phyloP scores from a whole-genome alignment of 2,888 invertebrate genomes.

The Ryuthela nishihirai region DNA sequence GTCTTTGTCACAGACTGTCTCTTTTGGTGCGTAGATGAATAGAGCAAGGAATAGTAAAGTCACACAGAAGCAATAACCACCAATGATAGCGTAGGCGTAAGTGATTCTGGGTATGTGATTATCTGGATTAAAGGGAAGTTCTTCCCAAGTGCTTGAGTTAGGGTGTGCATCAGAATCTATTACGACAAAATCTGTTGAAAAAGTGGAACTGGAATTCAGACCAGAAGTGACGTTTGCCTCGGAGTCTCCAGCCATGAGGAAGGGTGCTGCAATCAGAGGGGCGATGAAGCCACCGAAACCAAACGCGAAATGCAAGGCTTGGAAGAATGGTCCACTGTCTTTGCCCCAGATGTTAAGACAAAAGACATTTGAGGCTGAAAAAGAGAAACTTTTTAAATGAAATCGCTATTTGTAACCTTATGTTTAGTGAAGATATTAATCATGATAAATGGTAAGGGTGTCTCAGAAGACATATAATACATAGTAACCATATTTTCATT shows the following conservation, averaged over 20 bases:
- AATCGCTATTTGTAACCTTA: too few species aligned
- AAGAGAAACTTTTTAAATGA: too few species aligned
- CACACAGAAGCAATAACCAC: constrained; percentile 47
- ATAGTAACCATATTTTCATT: too few species aligned
- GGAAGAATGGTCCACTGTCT: constrained; percentile 52
- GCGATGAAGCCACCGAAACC: constrained; percentile 54
- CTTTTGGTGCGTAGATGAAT: constrained; percentile 9
- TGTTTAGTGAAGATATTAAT: too few species aligned
- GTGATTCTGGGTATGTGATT: neutral
- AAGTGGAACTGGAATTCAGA: too few species aligned
- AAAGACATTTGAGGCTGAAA: constrained; percentile 51
- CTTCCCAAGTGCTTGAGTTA: too few species aligned
- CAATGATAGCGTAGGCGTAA: constrained; percentile 50
- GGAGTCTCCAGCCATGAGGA: constrained; percentile 42
- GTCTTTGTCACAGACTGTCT: neutral
- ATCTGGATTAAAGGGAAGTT: too few species aligned
- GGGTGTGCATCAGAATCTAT: too few species aligned
- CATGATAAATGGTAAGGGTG: too few species aligned
- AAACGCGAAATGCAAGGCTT: constrained; percentile 53
- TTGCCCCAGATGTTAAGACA: constrained; percentile 48
- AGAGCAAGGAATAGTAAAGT: constrained; percentile 47
- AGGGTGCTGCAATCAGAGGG: constrained; percentile 53
- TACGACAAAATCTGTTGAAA: too few species aligned
- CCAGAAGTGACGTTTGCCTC: too few species aligned
- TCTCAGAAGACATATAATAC: too few species aligned